Percentiles rank a stretch among this genome's conserved stretches.
phyloP scores from a whole-genome alignment of 2,888 invertebrate species.

The Leptinotarsa tumamoca region DNA sequence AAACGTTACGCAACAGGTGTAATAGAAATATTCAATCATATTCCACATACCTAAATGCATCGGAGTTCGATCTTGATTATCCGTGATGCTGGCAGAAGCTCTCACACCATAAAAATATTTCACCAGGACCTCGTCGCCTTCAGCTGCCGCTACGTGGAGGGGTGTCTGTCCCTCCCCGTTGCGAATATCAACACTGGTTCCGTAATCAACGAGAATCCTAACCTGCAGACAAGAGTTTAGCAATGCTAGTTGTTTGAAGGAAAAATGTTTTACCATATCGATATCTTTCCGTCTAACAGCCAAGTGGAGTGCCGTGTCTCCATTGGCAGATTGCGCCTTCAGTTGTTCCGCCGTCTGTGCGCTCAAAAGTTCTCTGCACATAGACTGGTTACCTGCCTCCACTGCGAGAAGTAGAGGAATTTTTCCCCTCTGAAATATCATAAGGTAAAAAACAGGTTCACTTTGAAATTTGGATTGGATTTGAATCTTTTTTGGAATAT shows the following conservation, averaged over 20 bases:
- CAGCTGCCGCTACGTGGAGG: constrained; percentile 94
- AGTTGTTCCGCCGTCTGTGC: constrained; percentile 90
- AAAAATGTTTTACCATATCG: constrained; percentile 76
- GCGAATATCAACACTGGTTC: constrained; percentile 90
- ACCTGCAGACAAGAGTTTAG: constrained; percentile 61
- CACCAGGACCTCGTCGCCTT: constrained; percentile 93
- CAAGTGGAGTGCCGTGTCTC: constrained; percentile 94
- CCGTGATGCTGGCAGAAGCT: constrained; percentile 93
- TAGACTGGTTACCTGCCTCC: constrained; percentile 94
- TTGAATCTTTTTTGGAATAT: too few species aligned
- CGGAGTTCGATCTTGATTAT: constrained; percentile 97
- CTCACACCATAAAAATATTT: constrained; percentile 96
- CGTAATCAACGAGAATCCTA: constrained; percentile 91
- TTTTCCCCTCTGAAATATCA: constrained; percentile 84
- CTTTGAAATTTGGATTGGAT: too few species aligned
- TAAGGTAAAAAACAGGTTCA: neutral
- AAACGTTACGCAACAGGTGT: too few species aligned
- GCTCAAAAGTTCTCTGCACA: constrained; percentile 92
- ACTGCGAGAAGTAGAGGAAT: constrained; percentile 94
- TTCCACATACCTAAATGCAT: constrained; percentile 51
- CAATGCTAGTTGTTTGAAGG: neutral
- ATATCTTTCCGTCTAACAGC: constrained; percentile 93
- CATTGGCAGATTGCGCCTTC: constrained; percentile 84
- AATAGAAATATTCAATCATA: neutral
- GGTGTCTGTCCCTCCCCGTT: constrained; percentile 96